Percentiles rank a stretch among this genome's conserved stretches.
Evolutionary conservation across 2,888 invertebrate species (phyloP).

Genomic region (Arrhopalites spinosus): DNA sequence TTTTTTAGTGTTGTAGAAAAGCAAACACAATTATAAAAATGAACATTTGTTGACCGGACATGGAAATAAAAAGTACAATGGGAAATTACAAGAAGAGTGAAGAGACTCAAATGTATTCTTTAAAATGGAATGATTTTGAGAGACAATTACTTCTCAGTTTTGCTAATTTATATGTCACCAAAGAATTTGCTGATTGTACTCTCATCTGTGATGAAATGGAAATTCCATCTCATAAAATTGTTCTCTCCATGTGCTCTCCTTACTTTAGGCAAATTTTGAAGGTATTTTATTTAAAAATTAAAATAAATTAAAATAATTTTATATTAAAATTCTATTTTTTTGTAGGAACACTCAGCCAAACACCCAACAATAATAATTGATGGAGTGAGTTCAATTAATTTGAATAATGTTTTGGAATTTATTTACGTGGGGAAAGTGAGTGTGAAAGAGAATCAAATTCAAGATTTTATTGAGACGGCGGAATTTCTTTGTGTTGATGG

Average conservation of each 20-base stretch:
- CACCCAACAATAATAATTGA: slow-evolving; percentile 24
- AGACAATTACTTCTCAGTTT: slow-evolving; percentile 1
- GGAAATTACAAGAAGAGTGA: slow-evolving; percentile 65
- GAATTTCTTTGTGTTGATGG: slow-evolving; percentile 16
- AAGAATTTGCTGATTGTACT: slow-evolving; percentile 14
- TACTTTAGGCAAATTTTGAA: slow-evolving; percentile 14
- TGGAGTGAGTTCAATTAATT: background rate
- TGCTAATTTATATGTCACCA: slow-evolving; percentile 15
- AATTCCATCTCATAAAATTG: slow-evolving; percentile 17
- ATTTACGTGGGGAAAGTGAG: slow-evolving; percentile 20
- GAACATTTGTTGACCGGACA: too few relatives aligned
- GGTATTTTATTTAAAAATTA: slow-evolving; percentile 1
- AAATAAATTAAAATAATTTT: background rate
- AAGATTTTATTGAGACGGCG: slow-evolving; percentile 5
- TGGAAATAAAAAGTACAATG: too few relatives aligned
- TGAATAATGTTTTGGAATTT: slow-evolving; percentile 22
- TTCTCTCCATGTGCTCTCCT: slow-evolving; percentile 10
- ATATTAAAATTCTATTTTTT: background rate
- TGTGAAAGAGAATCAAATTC: slow-evolving; percentile 2
- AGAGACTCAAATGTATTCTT: background rate
- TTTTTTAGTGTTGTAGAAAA: too few relatives aligned
- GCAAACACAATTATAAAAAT: too few relatives aligned
- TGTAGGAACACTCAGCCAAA: slow-evolving; percentile 1
- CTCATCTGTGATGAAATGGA: slow-evolving; percentile 11
- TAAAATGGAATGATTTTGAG: slow-evolving; percentile 27